Conservation (phyloP, 1,140 invertebrate species). For the Brachionus koreanus region DNA sequence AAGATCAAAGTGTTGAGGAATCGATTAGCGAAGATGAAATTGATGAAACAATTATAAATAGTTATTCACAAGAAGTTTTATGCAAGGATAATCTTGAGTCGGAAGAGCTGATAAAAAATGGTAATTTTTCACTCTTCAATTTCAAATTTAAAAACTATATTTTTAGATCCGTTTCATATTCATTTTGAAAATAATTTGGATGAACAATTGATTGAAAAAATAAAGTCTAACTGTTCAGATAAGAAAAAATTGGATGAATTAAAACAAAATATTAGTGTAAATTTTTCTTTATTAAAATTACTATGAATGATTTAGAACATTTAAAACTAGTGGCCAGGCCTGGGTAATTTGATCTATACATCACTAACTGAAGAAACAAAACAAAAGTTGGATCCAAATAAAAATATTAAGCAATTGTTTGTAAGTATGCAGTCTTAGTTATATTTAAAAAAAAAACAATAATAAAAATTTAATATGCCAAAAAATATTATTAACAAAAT, state of each 20-base stretch:
- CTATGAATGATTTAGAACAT: neutral
- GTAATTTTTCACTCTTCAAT: neutral
- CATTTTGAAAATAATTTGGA: constrained; percentile 23
- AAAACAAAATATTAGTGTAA: neutral
- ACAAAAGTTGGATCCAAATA: neutral
- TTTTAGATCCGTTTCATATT: constrained; percentile 43
- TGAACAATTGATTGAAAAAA: neutral
- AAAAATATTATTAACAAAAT: no score
- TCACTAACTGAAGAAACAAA: neutral
- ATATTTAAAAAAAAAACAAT: no score
- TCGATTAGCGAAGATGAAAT: neutral
- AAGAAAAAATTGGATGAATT: neutral
- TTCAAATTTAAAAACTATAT: neutral
- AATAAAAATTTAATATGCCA: no score
- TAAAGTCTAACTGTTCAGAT: neutral
- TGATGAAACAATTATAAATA: neutral
- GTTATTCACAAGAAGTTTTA: constrained; percentile 21
- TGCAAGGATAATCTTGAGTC: constrained; percentile 28
- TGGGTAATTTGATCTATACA: neutral
- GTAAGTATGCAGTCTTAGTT: no score
- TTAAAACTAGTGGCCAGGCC: neutral
- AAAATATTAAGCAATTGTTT: neutral
- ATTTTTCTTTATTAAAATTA: neutral
- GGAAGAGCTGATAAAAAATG: constrained; percentile 11
- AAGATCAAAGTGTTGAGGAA: neutral